A percentile compares a stretch with the other conserved stretches of the same genome.
These are phyloP conservation scores for Heliangelus exortis DNA, from an alignment of 2,797 vertebrate species.

Conservation along the genomic window DNA sequence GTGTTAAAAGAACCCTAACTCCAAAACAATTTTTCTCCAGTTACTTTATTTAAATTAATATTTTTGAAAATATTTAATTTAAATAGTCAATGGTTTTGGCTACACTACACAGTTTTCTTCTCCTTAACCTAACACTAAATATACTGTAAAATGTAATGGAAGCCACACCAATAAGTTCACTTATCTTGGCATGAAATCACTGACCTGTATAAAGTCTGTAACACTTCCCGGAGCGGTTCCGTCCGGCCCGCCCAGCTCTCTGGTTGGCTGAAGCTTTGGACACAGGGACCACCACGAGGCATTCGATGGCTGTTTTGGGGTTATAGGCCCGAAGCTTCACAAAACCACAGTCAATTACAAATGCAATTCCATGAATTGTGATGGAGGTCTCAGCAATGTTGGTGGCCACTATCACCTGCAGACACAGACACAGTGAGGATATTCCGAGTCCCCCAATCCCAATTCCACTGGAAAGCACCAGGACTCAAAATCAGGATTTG, in stretches of 20 bases:
- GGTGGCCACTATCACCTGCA: conserved; percentile 94
- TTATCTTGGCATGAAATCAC: not conserved
- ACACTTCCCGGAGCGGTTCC: conserved; percentile 93
- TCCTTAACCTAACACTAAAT: no score
- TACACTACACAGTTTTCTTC: not conserved
- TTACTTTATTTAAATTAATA: not conserved
- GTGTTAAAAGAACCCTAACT: not conserved
- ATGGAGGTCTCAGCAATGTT: conserved; percentile 98
- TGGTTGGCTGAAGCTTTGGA: conserved; percentile 96
- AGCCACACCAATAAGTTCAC: not conserved
- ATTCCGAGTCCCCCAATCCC: not conserved
- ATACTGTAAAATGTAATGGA: accelerated
- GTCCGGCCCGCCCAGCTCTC: conserved; percentile 91
- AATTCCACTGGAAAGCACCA: not conserved
- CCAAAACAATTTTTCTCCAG: not conserved
- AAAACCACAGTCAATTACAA: conserved; percentile 97
- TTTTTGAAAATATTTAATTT: no score
- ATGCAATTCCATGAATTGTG: conserved; percentile 91
- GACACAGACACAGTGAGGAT: not conserved
- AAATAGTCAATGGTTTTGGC: not conserved
- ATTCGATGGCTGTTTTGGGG: conserved; percentile 92
- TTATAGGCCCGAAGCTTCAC: conserved; percentile 97
- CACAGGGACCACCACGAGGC: conserved; percentile 93
- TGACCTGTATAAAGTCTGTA: conserved; percentile 95
- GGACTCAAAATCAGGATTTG: not conserved